phyloP scores from a whole-genome alignment of 2,113 vertebrate genomes.

The Thamnophis sirtalis region DNA sequence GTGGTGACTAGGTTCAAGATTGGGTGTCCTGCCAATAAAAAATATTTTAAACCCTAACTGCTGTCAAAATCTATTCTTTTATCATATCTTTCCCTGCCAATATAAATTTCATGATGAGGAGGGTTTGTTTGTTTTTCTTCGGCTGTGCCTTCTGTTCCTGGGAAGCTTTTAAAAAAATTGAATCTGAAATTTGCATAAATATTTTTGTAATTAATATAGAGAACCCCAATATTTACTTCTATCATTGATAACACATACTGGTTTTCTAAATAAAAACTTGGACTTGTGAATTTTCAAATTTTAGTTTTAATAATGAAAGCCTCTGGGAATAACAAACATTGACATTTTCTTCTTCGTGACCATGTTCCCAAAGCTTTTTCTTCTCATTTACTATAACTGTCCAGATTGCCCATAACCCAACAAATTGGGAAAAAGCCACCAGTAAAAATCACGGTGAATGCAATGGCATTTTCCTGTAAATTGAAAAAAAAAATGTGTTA shows the following conservation, averaged over 20 bases:
- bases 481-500: fast-evolving
- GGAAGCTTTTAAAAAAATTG: not conserved
- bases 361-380: not conserved
- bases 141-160: not conserved
- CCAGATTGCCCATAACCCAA: conserved; percentile 71
- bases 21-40: not conserved
- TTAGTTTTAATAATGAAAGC: conserved; percentile 40
- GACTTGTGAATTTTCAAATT: not conserved
- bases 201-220: fast-evolving
- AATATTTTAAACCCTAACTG: not conserved
- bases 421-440: conserved; percentile 62
- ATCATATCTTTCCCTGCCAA: not conserved
- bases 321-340: not conserved
- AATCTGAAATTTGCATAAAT: not conserved
- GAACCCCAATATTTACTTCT: no score
- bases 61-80: not conserved
- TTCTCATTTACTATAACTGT: conserved; percentile 60
- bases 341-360: fast-evolving
- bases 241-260: fast-evolving
- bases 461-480: conserved; percentile 70
- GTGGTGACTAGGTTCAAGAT: not conserved
- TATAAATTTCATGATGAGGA: not conserved
- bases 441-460: not conserved
- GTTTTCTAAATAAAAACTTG: not conserved
- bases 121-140: not conserved